Conservation (phyloP, 2,888 invertebrate genomes). For the Tenthredo distinguenda region DNA sequence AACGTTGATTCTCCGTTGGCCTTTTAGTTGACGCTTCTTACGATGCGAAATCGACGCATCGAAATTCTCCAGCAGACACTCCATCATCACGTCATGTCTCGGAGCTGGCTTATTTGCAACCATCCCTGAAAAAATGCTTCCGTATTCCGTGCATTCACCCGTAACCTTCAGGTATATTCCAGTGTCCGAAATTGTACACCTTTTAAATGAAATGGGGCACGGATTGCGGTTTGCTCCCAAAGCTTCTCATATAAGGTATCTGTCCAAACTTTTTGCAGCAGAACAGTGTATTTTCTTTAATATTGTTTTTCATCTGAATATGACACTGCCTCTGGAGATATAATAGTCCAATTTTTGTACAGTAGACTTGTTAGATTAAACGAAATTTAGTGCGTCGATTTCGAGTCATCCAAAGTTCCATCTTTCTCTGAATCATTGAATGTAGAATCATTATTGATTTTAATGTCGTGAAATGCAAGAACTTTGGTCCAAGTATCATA, state of each 20-base stretch:
- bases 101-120: constrained; percentile 7
- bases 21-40: constrained; percentile 57
- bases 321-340: constrained; percentile 44
- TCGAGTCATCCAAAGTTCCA: constrained; percentile 35
- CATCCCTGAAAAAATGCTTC: constrained; percentile 19
- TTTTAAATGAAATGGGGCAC: too few species aligned
- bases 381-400: constrained; percentile 17
- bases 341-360: constrained; percentile 47
- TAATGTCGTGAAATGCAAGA: constrained; percentile 48
- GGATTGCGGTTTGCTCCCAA: constrained; percentile 5
- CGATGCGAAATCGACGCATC: constrained; percentile 53
- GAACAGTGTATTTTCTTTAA: constrained; percentile 46
- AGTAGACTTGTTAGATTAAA: constrained; percentile 49
- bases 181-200: too few species aligned
- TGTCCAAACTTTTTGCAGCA: constrained; percentile 41
- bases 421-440: constrained; percentile 50
- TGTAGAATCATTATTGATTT: constrained; percentile 38
- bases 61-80: constrained; percentile 56
- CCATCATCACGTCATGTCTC: constrained; percentile 53
- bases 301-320: constrained; percentile 41
- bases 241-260: constrained; percentile 5
- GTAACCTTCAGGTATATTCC: too few species aligned
- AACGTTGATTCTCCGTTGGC: constrained; percentile 54
- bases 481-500: constrained; percentile 52
- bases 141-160: constrained; percentile 10